Evolutionary conservation across 2,888 invertebrate species (phyloP).

Genomic region (Andrena praecox): DNA sequence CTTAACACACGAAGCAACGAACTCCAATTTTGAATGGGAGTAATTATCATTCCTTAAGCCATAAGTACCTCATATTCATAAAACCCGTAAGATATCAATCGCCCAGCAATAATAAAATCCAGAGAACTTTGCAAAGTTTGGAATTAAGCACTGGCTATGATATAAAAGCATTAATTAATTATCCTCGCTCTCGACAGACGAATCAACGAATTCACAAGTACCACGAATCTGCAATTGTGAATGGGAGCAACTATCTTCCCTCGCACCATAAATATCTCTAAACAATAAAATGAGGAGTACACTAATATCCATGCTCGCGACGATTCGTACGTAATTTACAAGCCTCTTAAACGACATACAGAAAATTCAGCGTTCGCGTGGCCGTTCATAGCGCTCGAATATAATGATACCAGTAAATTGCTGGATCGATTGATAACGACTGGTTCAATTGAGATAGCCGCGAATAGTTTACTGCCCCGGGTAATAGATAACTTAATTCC

Average conservation of each 20-base stretch:
- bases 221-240: background rate
- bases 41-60: no score
- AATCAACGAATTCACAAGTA: no score
- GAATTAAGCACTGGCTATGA: no score
- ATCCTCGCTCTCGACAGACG: no score
- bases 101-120: no score
- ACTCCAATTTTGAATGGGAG: no score
- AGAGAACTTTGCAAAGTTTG: no score
- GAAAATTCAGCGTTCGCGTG: background rate
- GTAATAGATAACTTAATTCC: conserved; percentile 59
- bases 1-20: no score
- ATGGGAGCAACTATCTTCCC: no score
- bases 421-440: conserved; percentile 47
- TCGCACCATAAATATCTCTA: background rate
- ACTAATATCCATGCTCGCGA: background rate
- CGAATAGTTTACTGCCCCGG: conserved; percentile 26
- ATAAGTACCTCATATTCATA: no score
- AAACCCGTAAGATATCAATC: no score
- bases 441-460: conserved; percentile 43
- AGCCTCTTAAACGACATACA: background rate
- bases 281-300: background rate
- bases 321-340: background rate
- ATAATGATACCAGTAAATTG: conserved; percentile 35
- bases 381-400: conserved; percentile 14
- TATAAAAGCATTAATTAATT: no score